These are phyloP conservation scores for Miichthys miiuy DNA, from an alignment of 2,797 vertebrate genomes.

Conservation along the genomic window DNA sequence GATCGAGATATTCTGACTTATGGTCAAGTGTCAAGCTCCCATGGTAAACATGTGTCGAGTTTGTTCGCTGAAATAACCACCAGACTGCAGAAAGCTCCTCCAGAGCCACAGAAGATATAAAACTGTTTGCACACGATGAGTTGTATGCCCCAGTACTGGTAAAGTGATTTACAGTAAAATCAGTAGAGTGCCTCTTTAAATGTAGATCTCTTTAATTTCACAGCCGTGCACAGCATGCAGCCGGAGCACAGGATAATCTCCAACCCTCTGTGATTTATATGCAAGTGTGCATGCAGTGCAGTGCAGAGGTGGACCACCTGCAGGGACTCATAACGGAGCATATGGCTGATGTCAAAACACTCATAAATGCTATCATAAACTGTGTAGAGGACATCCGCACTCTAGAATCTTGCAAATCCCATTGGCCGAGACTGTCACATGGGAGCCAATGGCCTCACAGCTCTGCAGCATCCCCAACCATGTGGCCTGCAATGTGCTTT, in stretches of 20 bases:
- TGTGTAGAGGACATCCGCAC: not conserved
- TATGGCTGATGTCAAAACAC: slow-evolving; percentile 20
- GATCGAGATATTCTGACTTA: not conserved
- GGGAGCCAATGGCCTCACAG: slow-evolving; percentile 37
- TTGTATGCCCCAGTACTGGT: not conserved
- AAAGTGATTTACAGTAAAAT: not conserved
- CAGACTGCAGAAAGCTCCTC: not conserved
- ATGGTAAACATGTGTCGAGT: not conserved
- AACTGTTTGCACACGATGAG: not conserved
- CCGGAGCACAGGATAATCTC: not conserved
- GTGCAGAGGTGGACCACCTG: slow-evolving; percentile 13
- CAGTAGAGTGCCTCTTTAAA: not conserved
- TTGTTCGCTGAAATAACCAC: not conserved
- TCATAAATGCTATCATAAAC: slow-evolving; percentile 6
- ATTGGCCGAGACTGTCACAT: slow-evolving; percentile 14
- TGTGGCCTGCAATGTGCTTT: slow-evolving; percentile 46
- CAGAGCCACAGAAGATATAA: not conserved
- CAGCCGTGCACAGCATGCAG: not conserved
- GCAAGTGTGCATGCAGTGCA: not conserved
- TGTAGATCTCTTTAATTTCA: too few species aligned
- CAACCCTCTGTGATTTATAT: not conserved
- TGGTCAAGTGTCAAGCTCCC: not conserved
- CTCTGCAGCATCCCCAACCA: slow-evolving; percentile 31
- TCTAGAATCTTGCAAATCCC: not conserved
- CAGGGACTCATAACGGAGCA: not conserved